These are phyloP conservation scores for Anhinga anhinga DNA, from an alignment of 2,113 vertebrate species.

Conservation along the genomic window DNA sequence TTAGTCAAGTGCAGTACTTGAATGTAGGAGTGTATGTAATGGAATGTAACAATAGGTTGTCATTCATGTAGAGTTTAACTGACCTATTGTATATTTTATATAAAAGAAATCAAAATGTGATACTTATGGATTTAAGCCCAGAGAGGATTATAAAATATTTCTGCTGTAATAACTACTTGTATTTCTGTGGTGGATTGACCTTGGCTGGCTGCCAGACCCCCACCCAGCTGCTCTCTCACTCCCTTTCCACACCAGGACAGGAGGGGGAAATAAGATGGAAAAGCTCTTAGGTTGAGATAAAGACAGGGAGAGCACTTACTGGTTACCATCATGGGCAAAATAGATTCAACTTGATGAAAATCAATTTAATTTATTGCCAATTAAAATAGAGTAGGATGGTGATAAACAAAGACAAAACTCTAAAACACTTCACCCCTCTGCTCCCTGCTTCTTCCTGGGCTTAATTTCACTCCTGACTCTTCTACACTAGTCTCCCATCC, in stretches of 20 bases:
- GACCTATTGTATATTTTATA: not conserved
- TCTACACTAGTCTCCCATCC: not conserved
- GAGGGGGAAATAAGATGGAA: not conserved
- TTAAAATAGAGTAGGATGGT: not conserved
- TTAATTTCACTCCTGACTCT: not conserved
- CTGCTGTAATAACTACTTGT: not conserved
- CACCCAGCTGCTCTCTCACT: accelerated
- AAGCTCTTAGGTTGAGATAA: not conserved
- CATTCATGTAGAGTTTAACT: not conserved
- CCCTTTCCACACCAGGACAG: not conserved
- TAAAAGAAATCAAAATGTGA: not conserved
- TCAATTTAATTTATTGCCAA: not conserved
- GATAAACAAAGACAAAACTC: not conserved
- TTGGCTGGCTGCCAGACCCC: not conserved
- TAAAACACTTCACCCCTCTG: not conserved
- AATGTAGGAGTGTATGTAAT: not conserved
- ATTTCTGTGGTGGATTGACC: not conserved
- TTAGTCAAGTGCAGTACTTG: not conserved
- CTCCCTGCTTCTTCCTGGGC: accelerated
- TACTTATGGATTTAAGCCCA: not conserved
- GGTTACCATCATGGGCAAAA: not conserved
- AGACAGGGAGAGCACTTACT: not conserved
- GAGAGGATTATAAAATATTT: not conserved
- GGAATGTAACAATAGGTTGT: not conserved
- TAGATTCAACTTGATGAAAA: not conserved